A percentile compares a stretch with the other conserved stretches of the same genome.
These are phyloP conservation scores for Harpalus rubripes DNA, from an alignment of 2,888 invertebrate species.

Conservation along the genomic window DNA sequence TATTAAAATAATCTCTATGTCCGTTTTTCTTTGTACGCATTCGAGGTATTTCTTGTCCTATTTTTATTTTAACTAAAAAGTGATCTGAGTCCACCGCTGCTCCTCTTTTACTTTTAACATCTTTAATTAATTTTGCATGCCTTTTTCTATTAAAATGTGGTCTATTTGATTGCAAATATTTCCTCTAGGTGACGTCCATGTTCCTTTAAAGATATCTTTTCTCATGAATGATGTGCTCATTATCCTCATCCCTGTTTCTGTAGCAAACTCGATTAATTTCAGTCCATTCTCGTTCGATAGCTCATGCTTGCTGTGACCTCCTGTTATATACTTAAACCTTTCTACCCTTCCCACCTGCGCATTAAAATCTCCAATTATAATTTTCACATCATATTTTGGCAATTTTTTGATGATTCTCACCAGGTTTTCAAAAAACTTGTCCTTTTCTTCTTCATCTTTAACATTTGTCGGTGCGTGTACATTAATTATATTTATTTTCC, in stretches of 20 bases:
- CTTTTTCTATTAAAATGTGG: conserved; percentile 17
- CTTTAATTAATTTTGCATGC: conserved; percentile 13
- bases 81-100: conserved; percentile 10
- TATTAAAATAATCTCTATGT: too few species aligned
- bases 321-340: neutral
- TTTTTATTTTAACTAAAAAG: conserved; percentile 4
- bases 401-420: neutral
- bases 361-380: neutral
- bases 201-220: conserved; percentile 18
- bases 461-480: conserved; percentile 3
- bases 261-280: conserved; percentile 19
- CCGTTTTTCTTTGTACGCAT: neutral
- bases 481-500: neutral
- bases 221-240: conserved; percentile 8
- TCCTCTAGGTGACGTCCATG: conserved; percentile 1
- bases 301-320: conserved; percentile 14
- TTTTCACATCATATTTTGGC: neutral
- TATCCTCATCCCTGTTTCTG: conserved; percentile 14
- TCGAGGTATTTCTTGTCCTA: neutral
- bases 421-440: neutral
- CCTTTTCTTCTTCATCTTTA: neutral
- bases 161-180: neutral
- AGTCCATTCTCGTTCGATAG: conserved; percentile 3
- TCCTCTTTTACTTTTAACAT: conserved; percentile 33
- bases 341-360: conserved; percentile 8